Evolutionary conservation across 2,113 vertebrate species (phyloP).

Genomic region (Passer montanus): DNA sequence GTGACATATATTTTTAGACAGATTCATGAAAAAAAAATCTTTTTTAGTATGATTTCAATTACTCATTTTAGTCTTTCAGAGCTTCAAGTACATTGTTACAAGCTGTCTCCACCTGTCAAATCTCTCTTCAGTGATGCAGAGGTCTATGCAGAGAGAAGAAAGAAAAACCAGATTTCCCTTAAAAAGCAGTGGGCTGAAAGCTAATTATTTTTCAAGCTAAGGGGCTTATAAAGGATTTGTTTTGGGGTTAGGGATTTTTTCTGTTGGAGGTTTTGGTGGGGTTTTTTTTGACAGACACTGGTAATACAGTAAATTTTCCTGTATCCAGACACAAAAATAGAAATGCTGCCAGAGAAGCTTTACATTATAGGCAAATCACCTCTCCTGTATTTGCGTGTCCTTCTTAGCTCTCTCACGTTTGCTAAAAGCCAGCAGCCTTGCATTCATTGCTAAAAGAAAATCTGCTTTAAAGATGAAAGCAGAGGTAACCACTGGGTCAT

Average conservation of each 20-base stretch:
- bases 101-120: conserved; percentile 56
- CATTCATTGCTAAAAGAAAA: not conserved
- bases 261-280: accelerated
- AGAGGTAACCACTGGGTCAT: not conserved
- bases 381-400: not conserved
- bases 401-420: not conserved
- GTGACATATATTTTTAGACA: conserved; percentile 39
- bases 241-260: not conserved
- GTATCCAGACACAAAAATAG: not conserved
- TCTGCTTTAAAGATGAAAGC: not conserved
- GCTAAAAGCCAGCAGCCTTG: not conserved
- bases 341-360: conserved; percentile 2
- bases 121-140: not conserved
- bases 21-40: conserved; percentile 14
- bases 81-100: conserved; percentile 12
- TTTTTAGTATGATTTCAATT: conserved; percentile 24
- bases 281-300: not conserved
- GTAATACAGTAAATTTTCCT: not conserved
- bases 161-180: not conserved
- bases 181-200: not conserved
- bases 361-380: not conserved
- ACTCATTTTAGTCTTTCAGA: conserved; percentile 40
- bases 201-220: not conserved
- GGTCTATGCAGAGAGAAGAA: not conserved
- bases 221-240: not conserved